Evolutionary conservation across 2,888 invertebrate genomes (phyloP), one percentile per base, ranked within the genome.

Genomic region (Smittia aterrima): DNA sequence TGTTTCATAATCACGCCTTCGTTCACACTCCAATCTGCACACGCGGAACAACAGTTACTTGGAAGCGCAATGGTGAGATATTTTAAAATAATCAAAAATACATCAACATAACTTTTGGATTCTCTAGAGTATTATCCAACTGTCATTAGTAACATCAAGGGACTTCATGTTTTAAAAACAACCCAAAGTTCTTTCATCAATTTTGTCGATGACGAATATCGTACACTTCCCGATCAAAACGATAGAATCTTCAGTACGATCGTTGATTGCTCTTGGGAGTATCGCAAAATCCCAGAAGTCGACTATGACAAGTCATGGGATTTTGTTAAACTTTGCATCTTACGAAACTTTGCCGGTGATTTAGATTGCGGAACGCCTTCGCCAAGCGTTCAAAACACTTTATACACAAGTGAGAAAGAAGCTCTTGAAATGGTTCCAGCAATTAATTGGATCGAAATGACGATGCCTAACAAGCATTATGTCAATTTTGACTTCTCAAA

Each of bases 381-480:
- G 0, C 90, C 92, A 0, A 92, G 91, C 1, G 92, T 92, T 0
- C 92, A 93, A 79, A 88, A 92, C 78, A 92, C 92, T 0, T 81
- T 92, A 24, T 92, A 92, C 79, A 85, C 90, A 74, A 87, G 90
- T 0, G 87, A 90, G 79, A 90, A 88, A 79, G 85, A 87, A 75
- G 87, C 89, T 1, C 82, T 92, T 58, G 88, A 90, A 78, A 87
- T 86, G 80, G 85, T 92, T 68, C 85, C 88, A 1, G 89, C 90
- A 89, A 87, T 92, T 66, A 84, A 85, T 2, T 87, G 87, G 80
- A 89, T 92, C 68, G 88, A 88, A 77, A 90, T 92, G 88, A 86
- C 87, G 75, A 90, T 92, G 89, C 92, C 92, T 0, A 93, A 93
- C 82, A 92, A 91, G 78, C 92, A 93, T 80, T 92, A 92, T 80